Conservation (phyloP, 2,888 invertebrate species). For the Cenopis cana region DNA sequence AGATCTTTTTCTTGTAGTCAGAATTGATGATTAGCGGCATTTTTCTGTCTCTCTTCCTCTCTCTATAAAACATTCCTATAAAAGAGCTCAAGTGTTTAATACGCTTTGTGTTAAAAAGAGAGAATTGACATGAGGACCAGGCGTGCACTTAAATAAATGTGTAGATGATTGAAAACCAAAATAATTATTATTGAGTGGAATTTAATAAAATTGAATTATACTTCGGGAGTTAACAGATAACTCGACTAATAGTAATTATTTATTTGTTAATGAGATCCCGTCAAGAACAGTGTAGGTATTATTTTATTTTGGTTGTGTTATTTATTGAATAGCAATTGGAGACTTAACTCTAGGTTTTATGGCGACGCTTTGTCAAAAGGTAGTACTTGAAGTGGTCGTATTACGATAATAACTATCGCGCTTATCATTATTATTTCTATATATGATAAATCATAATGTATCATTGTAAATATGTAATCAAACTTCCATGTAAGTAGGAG, state of each 20-base stretch:
- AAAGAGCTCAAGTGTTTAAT: constrained; percentile 53
- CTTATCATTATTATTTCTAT: constrained; percentile 58
- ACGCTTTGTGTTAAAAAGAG: constrained; percentile 46
- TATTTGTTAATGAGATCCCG: constrained; percentile 53
- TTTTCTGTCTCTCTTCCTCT: constrained; percentile 53
- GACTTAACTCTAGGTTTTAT: constrained; percentile 68
- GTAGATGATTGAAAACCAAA: constrained; percentile 37
- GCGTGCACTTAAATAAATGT: constrained; percentile 46
- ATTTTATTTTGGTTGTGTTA: constrained; percentile 73
- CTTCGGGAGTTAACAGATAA: constrained; percentile 34
- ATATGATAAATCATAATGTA: constrained; percentile 58
- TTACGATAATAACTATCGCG: constrained; percentile 56
- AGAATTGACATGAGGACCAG: constrained; percentile 53
- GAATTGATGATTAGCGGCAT: constrained; percentile 50
- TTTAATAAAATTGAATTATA: constrained; percentile 20
- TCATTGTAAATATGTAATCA: constrained; percentile 72
- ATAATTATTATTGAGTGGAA: constrained; percentile 19
- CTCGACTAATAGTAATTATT: constrained; percentile 43
- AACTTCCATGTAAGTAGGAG: constrained; percentile 79
- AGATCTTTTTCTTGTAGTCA: constrained; percentile 44
- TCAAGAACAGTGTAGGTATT: constrained; percentile 66
- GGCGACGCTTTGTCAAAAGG: constrained; percentile 64
- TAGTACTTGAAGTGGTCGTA: constrained; percentile 58
- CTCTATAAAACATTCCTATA: constrained; percentile 59
- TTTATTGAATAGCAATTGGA: constrained; percentile 67